Evolutionary conservation across 2,888 invertebrate species (phyloP).

Genomic region (Plemyria rubiginata): DNA sequence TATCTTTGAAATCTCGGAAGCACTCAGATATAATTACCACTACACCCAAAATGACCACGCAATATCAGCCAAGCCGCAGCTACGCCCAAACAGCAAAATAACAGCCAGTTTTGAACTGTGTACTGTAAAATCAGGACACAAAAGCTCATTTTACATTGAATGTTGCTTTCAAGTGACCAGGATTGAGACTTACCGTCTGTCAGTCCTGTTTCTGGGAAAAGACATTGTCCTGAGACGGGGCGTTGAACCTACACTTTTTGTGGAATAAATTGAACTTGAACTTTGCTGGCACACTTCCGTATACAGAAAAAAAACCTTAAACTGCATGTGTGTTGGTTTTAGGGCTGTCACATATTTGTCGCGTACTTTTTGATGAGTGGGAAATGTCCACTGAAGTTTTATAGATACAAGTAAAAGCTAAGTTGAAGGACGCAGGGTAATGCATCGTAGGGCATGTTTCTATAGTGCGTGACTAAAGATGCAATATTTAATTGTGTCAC

Average conservation of each 20-base stretch:
- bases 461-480: no score
- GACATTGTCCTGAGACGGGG: conserved; percentile 21
- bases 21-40: no score
- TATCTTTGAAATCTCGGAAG: no score
- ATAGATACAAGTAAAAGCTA: neutral
- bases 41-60: no score
- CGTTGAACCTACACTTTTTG: conserved; percentile 23
- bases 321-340: neutral
- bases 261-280: conserved; percentile 24
- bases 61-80: no score
- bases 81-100: no score
- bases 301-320: conserved; percentile 7
- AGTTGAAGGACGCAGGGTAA: no score
- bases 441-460: no score
- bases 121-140: neutral
- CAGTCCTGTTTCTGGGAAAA: conserved; percentile 23
- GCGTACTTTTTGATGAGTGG: neutral
- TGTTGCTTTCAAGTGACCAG: neutral
- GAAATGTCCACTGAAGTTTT: neutral
- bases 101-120: neutral
- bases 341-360: neutral
- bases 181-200: conserved; percentile 1
- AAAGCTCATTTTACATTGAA: neutral
- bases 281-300: conserved; percentile 58
- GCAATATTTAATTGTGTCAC: no score